Base-by-base conservation (phyloP, 2,797 vertebrate genomes). In the Eidolon dupreanum region DNA sequence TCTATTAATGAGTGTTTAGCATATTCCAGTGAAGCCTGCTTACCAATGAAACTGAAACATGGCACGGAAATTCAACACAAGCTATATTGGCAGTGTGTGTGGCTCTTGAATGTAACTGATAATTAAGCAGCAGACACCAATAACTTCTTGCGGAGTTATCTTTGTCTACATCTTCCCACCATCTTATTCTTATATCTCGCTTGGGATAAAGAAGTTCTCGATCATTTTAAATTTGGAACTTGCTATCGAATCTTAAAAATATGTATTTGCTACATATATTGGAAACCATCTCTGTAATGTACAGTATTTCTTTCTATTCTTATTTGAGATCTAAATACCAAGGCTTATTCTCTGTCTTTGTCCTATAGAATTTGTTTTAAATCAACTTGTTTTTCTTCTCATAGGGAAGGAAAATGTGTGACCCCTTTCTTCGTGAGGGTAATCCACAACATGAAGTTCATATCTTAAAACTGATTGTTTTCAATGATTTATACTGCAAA, bases 1-100 rank as follows among this genome's bases (percentile, higher is more conserved):
- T 87, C 89, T 95, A 96, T 96, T 97, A 95, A 97, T 77, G 95
- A n/a, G 4, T 59, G 5, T 28, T 95, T 93, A 95, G 59, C 51
- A 71, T 83, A 91, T 77, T 49, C 70, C 90, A 70, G 81, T 96
- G 84, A 96, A 97, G 83, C 59, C 86, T 92, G 59, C 71, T 61
- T 89, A 55, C 84, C 86, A 96, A 90, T 70, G 83, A 94, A 96
- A 49, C 3, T 15, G 51, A 70, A 97, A 90, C 31, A 57, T 0
- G 0, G 38, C 70, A 79, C 12, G 96, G 70, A 94, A 89, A 89
- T 53, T 75, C 85, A 84, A 61, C 7, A 8, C 19, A 61, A 84
- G 49, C 31, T 87, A 2, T 49, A 59, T 7, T 65, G 61, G 70
- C 89, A 91, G 49, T 57, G 22, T 24, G 49, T 43, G 5, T 66